Base-by-base conservation (phyloP, 2,888 invertebrate genomes). In the Drosophila atroscutellata region DNA sequence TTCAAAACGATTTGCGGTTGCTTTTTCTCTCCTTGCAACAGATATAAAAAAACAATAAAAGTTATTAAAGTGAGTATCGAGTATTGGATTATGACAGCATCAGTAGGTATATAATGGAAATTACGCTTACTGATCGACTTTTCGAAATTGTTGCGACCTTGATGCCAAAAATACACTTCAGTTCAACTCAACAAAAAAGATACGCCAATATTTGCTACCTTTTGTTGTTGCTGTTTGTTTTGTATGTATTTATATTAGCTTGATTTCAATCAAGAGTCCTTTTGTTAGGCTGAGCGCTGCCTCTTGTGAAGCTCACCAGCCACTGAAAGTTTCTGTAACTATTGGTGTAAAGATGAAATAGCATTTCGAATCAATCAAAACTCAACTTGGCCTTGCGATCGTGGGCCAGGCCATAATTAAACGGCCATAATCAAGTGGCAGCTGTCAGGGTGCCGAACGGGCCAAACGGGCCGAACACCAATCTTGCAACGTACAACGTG, bases 291-390 rank as follows among this genome's bases (percentile, higher is more conserved):
- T 24, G 45, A 24, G 45, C 4, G 24, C 8, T 24, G 45, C 24
- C 45, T 8, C 45, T 45, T 24, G 24, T 8, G 2, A 2, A 15
- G 7, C 7, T 8, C 13, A 7, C 2, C 8, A 18, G 30, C n/a
- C 34, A 51, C 18, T 30, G 39, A 20, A 32, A 47, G 20, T 67
- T 49, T 32, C 34, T 39, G 37, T 39, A 58, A 55, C 59, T 56
- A 47, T 34, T 55, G 45, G 15, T 50, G 39, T 37, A 42, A 39
- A 47, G 56, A 64, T 65, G 70, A 63, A 70, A 82, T 86, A 86
- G 76, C 83, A 87, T 83, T 82, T 75, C 67, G 70, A 80, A 85
- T 88, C 88, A 87, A 83, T 85, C 84, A 88, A 83, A 83, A 49
- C 81, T 63, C 69, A 83, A 77, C 75, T 86, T 85, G 86, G 88